Evolutionary conservation across 2,113 vertebrate genomes (phyloP).

Genomic region (Echinops telfairi): DNA sequence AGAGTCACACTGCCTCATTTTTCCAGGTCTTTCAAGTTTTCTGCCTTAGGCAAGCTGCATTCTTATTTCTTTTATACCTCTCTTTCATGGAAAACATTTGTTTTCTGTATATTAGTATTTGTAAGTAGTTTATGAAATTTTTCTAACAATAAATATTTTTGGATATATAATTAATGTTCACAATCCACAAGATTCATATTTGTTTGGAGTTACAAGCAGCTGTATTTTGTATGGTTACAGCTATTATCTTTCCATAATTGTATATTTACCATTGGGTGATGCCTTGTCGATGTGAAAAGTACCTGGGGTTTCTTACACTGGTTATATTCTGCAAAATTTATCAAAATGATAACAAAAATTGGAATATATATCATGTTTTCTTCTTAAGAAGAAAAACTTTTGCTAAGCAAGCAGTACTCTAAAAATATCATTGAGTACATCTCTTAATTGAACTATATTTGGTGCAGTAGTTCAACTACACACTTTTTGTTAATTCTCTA

Average conservation of each 20-base stretch:
- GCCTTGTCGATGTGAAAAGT: neutral
- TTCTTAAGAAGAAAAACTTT: neutral
- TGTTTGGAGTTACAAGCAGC: neutral
- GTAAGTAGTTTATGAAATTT: neutral
- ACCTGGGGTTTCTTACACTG: neutral
- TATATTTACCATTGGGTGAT: neutral
- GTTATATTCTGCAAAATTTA: neutral
- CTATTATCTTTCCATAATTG: neutral
- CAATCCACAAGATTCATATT: neutral
- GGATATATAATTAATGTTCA: neutral
- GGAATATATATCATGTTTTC: neutral
- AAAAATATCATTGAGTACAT: neutral
- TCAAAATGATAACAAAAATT: constrained; percentile 7
- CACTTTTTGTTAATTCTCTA: fast-evolving
- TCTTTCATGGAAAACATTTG: no score
- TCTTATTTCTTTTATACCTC: no score
- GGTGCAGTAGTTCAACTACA: no score
- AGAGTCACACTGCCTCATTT: no score
- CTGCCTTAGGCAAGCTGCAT: no score
- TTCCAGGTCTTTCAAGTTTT: no score
- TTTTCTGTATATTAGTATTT: neutral
- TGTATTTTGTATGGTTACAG: neutral
- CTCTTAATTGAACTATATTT: no score
- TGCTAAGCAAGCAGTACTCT: neutral
- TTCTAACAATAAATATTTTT: neutral